Base-by-base conservation (phyloP, 2,888 invertebrate genomes). In the Apodemia zela region DNA sequence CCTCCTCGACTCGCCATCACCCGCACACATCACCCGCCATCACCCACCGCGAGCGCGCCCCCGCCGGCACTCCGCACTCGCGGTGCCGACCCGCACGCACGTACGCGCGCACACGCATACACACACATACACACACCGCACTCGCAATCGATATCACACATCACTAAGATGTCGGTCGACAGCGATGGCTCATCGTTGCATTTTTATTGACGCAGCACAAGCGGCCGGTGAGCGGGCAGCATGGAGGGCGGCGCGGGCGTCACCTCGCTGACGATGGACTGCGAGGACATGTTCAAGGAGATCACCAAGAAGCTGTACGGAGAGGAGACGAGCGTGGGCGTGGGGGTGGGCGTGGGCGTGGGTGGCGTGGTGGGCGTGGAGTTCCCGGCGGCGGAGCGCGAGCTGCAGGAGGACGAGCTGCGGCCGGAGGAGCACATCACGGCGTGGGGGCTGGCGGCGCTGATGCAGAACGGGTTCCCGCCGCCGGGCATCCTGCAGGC, bases 261-360 rank as follows among this genome's bases (percentile, higher is more conserved):
- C 67, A 85, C 93, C 63, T 85, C 93, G 72, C 93, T 93, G 76
- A 92, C 94, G 77, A 92, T 94, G 87, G 94, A 94, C 85, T 94
- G 96, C 91, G 96, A 96, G 89, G 96, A 96, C 81, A 96, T 96
- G 95, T 96, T 96, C 85, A 97, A 97, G 87, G 97, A 97, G 93
- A 97, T 97, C 80, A 97, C 97, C 69, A 94, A 97, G 84, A 97
- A 97, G 92, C 93, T 97, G 72, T 97, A 97, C 89, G 97, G 97
- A 69, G 97, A 97, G 85, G 97, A 97, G 85, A 85, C 89, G 38
- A 78, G 76, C n/a, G 80, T 79, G 67, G 78, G 75, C 54, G 33
- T 33, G 33, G 33, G 33, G 11, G 82, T 79, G 65, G 78, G 77
- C 64, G 80, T 74, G 63, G 73, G 75, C 69, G 79, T 75, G 63